Evolutionary conservation across 64 coral and sea anemone genomes (phyloP).

Genomic region (Montipora foliosa): DNA sequence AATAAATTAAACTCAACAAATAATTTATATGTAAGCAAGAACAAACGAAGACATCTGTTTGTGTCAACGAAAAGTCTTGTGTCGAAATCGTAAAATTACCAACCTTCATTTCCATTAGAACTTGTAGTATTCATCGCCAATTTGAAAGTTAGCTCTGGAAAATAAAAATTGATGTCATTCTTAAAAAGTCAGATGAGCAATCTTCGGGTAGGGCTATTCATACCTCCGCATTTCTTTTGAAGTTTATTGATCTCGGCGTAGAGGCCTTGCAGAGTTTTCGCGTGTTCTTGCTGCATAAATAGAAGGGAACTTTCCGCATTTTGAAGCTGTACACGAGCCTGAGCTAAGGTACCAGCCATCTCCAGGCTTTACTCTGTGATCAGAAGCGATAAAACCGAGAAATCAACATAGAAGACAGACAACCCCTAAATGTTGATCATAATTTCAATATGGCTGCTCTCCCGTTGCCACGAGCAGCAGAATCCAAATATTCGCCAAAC

Average conservation of each 20-base stretch:
- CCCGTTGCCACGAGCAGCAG: constrained; percentile 94
- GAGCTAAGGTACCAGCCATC: constrained; percentile 80
- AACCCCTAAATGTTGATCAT: constrained; percentile 40
- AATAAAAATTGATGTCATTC: constrained; percentile 37
- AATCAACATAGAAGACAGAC: not conserved
- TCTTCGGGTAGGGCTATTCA: not conserved
- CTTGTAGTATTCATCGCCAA: constrained; percentile 92
- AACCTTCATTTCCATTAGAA: constrained; percentile 79
- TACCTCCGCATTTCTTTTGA: constrained; percentile 99
- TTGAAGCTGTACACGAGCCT: constrained; percentile 89
- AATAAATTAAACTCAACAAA: not conserved
- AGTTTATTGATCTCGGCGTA: constrained; percentile 98
- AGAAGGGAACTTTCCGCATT: constrained; percentile 98
- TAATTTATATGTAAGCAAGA: constrained; percentile 10
- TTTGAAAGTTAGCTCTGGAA: constrained; percentile 93
- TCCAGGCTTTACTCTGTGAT: not conserved
- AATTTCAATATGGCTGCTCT: constrained; percentile 91
- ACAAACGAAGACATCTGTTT: constrained; percentile 28
- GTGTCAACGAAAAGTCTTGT: not conserved
- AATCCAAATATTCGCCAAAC: constrained; percentile 75
- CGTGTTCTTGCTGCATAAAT: constrained; percentile 99
- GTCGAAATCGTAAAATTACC: not conserved
- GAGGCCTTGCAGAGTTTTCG: constrained; percentile 91
- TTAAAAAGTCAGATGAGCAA: not conserved
- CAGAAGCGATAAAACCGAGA: not conserved